phyloP scores from a whole-genome alignment of 2,113 vertebrate species.

The Oceanodroma tethys region DNA sequence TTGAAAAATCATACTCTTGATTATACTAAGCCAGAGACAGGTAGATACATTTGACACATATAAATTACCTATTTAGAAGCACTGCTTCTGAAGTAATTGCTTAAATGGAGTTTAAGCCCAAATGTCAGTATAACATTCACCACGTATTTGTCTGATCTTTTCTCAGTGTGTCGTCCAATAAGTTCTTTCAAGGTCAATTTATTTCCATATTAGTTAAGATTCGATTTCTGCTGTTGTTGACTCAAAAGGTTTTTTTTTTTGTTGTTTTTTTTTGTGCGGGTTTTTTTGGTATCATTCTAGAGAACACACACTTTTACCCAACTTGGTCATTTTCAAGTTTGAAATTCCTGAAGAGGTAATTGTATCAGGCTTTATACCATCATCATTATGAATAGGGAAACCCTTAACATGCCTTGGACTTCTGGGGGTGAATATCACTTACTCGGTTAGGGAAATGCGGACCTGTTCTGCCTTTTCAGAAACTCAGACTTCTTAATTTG shows the following conservation, averaged over 20 bases:
- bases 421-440: background rate
- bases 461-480: background rate
- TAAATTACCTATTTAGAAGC: conserved; percentile 31
- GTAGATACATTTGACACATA: conserved; percentile 3
- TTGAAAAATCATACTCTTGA: background rate
- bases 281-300: background rate
- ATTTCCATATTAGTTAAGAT: background rate
- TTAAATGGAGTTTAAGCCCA: conserved; percentile 10
- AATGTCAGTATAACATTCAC: conserved; percentile 1
- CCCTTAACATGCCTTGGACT: background rate
- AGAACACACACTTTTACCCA: background rate
- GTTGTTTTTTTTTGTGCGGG: background rate
- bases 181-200: conserved; percentile 13
- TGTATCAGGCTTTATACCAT: background rate
- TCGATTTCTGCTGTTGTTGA: background rate
- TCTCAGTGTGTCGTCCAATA: background rate
- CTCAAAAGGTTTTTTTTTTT: background rate
- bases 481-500: background rate
- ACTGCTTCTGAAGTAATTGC: background rate
- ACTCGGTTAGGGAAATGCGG: background rate
- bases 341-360: background rate
- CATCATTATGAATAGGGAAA: background rate
- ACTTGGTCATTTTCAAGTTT: background rate
- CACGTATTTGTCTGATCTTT: background rate
- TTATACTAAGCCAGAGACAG: background rate